phyloP scores from a whole-genome alignment of 2,113 vertebrate genomes.

The Lycaon pictus region DNA sequence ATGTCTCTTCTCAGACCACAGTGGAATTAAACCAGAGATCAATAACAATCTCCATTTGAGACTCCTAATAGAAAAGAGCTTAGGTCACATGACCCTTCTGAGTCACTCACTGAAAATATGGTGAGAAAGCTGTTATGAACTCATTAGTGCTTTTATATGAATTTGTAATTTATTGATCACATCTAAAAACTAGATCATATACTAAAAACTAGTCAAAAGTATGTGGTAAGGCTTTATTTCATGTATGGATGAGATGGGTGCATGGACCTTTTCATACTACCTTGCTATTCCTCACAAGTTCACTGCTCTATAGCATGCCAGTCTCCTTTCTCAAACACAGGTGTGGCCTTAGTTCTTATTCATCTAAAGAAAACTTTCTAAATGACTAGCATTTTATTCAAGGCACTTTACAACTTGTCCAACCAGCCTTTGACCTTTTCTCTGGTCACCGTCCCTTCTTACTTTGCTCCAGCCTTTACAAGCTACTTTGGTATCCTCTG shows the following conservation, averaged over 20 bases:
- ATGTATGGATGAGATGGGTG: neutral
- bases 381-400: neutral
- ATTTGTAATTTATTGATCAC: neutral
- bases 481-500: neutral
- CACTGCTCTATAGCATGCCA: accelerated
- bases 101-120: neutral
- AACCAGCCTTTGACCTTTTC: neutral
- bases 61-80: neutral
- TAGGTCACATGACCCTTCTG: neutral
- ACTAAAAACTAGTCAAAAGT: neutral
- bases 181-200: neutral
- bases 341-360: neutral
- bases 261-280: neutral
- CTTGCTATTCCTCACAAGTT: neutral
- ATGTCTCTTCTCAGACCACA: neutral
- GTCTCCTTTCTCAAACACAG: neutral
- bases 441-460: neutral
- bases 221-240: neutral
- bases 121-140: neutral
- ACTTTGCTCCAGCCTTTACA: neutral
- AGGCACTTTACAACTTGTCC: neutral
- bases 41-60: neutral
- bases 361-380: neutral
- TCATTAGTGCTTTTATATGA: neutral
- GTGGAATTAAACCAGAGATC: neutral